Evolutionary conservation across 1,140 invertebrate genomes (phyloP).

Genomic region (Propsilocerus akamusi): DNA sequence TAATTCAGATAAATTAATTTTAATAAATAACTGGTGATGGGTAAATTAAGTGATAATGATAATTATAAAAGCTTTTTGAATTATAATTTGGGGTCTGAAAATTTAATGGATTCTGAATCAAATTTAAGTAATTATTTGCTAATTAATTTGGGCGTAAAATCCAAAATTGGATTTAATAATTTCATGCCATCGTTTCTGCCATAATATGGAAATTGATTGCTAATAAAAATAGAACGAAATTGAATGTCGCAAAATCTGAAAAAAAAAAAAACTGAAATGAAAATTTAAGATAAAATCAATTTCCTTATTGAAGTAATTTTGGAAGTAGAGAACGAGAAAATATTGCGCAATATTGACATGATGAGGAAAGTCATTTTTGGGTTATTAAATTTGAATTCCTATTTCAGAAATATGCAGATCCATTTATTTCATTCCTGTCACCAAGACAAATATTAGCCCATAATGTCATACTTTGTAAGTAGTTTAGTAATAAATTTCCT

Average conservation of each 20-base stretch:
- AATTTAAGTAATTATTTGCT: not conserved
- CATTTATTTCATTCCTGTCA: not conserved
- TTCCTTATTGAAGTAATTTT: no score
- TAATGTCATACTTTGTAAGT: not conserved
- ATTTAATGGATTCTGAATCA: not conserved
- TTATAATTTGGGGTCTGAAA: not conserved
- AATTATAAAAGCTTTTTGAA: not conserved
- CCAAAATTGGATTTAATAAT: not conserved
- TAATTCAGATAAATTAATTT: not conserved
- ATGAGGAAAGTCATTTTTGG: no score
- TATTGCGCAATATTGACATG: no score
- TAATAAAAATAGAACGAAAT: no score
- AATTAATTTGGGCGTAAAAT: not conserved
- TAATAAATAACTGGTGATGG: not conserved
- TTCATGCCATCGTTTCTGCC: no score
- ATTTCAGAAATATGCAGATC: not conserved
- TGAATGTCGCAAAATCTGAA: no score
- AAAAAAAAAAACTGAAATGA: no score
- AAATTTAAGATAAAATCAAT: no score
- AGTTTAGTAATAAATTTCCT: not conserved
- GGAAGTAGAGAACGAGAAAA: no score
- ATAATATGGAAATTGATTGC: no score
- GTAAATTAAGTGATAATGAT: not conserved
- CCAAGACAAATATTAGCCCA: not conserved
- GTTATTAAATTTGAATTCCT: not conserved